Base-by-base conservation (phyloP, 2,113 vertebrate species). In the Litocranius walleri region DNA sequence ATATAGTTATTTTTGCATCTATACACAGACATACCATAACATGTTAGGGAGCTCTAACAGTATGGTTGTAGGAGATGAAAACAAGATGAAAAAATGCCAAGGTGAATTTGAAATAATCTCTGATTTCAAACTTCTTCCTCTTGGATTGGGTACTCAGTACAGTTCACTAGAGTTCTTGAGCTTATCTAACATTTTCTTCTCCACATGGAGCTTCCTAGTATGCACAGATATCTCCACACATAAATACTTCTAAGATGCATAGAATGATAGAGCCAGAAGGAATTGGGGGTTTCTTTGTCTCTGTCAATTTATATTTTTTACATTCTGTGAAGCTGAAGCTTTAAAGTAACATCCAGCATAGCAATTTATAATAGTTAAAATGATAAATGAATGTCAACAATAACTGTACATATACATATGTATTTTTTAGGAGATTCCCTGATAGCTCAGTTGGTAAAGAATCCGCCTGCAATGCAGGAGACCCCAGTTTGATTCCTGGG, bases 81-180 rank as follows among this genome's bases (percentile, higher is more conserved):
- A 61, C 36, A 48, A 77, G 12, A 57, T 33, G 43, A 52, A 88
- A 61, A 86, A 21, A 30, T 88, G 82, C 59, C 88, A 88, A 77
- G 43, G n/a, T 74, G 12, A 82, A 88, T 61, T 45, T 87, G 82
- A 91, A 96, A 91, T 91, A 85, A 91, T 91, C 17, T 77, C 45
- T 94, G 30, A 77, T 91, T 94, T 92, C 61, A 88, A 94, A 94
- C 23, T 88, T 92, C 40, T 82, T 94, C 36, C 30, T 64, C 13
- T 94, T 84, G 54, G 78, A 86, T 7, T 54, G 9, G 81, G n/a
- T 81, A 87, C n/a, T 96, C 59, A 92, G n/a, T 56, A 77, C 25
- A 83, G 36, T 54, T 83, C 16, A 45, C 33, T 54, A 17, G 71
- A 62, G 91, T 77, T 61, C 78, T 48, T 88, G 30, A 94, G 43